A percentile compares a stretch with the other conserved stretches of the same genome.
phyloP scores from a whole-genome alignment of 2,113 vertebrate genomes.

The Notarius lentiginosus region DNA sequence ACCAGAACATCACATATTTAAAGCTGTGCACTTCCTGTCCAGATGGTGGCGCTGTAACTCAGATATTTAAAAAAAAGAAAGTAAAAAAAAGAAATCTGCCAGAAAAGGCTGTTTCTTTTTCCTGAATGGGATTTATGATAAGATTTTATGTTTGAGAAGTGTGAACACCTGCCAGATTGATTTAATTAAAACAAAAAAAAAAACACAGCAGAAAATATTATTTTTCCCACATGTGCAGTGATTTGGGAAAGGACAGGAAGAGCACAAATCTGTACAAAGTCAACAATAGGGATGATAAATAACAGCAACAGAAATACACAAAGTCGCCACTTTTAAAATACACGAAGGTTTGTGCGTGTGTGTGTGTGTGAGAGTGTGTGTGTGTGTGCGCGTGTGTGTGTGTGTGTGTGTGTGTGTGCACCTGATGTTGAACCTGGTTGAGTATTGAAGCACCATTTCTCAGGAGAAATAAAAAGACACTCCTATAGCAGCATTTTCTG shows the following conservation, averaged over 20 bases:
- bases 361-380: background rate
- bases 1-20: background rate
- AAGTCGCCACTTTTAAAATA: background rate
- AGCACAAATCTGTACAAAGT: background rate
- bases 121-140: background rate
- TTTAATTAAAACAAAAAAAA: background rate
- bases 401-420: background rate
- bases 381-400: background rate
- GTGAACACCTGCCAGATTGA: background rate
- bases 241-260: background rate
- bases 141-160: background rate
- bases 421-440: background rate
- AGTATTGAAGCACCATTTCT: background rate
- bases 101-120: background rate
- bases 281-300: background rate
- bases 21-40: constrained; percentile 1
- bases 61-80: background rate
- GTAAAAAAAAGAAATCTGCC: background rate
- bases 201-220: background rate
- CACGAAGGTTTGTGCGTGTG: background rate
- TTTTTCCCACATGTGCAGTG: background rate
- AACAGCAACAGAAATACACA: background rate
- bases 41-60: constrained; percentile 14
- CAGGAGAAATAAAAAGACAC: background rate
- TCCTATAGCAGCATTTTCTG: background rate